A percentile compares a stretch with the other conserved stretches of the same genome.
Evolutionary conservation across 1,140 invertebrate species (phyloP).

Genomic region (Atta texana): DNA sequence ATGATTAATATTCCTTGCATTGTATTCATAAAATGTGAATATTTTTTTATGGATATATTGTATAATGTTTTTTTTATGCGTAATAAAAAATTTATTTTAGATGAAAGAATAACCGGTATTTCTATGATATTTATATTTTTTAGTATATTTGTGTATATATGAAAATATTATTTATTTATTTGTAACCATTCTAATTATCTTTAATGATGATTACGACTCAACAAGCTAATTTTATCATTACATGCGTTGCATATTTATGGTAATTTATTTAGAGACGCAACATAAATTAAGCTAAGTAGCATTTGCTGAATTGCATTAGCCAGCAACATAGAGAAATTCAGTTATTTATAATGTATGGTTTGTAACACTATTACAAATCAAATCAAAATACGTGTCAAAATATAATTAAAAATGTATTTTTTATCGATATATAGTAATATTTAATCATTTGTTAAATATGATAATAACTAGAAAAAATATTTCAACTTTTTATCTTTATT

Average conservation of each 20-base stretch:
- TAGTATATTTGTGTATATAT: not conserved
- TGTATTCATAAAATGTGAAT: not conserved
- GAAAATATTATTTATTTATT: not conserved
- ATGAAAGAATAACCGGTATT: not conserved
- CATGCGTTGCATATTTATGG: slow-evolving; percentile 38
- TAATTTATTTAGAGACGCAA: slow-evolving; percentile 47
- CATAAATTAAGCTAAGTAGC: slow-evolving; percentile 27
- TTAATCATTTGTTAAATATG: not conserved
- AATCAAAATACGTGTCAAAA: slow-evolving; percentile 10
- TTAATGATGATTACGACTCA: not conserved
- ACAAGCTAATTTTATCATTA: slow-evolving; percentile 45
- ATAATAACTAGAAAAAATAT: not conserved
- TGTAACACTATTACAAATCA: slow-evolving; percentile 20
- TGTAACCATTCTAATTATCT: not conserved
- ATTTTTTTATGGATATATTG: not conserved
- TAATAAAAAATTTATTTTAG: not conserved
- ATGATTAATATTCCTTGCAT: not conserved
- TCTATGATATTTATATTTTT: not conserved
- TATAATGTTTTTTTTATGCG: not conserved
- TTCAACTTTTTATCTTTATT: not conserved
- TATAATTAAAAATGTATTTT: not conserved
- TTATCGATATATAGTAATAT: not conserved
- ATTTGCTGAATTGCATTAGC: slow-evolving; percentile 41
- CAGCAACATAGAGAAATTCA: slow-evolving; percentile 10
- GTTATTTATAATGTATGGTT: slow-evolving; percentile 10